Evolutionary conservation across 1,140 invertebrate species (phyloP), one percentile per base, ranked within the genome.

Genomic region (Zaprionus tsacasi): DNA sequence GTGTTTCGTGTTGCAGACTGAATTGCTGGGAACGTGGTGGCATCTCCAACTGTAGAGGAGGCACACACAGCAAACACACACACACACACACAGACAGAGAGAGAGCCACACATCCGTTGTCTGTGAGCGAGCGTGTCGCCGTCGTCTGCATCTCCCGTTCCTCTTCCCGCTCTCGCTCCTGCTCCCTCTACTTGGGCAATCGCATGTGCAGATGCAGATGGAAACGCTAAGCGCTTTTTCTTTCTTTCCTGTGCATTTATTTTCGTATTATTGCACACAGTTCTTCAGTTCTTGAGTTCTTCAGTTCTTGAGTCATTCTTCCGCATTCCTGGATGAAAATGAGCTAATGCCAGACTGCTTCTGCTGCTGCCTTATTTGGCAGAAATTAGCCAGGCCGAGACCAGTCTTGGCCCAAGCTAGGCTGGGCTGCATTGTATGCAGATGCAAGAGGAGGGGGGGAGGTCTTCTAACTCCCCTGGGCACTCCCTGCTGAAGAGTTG

Each of bases 261-360:
- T 88, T 88, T 88, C 85, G 74, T 88, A 88, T 89, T 83, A 88
- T 88, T 87, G 79, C 75, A 65, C 73, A 74, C 82, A 81, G 73
- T 76, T 82, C 85, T 88, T 50, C 8, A 50, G 45, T 50, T 50
- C 45, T 50, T 88, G 83, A 88, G 83, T 88, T 81, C 83, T 87
- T 88, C 83, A n/a, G n/a, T 50, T 50, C 45, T 50, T 88, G 83
- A 88, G 83, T 88, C 83, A 88, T 88, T 81, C 83, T 87, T 88
- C 83, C 83, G 83, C 83, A 87, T 88, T 88, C 83, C 88, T 88
- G 70, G 75, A 72, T 88, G 79, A 88, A 81, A 88, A 83, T 89
- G 85, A 77, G 36, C 64, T 38, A 48, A 45, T 61, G 59, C 57
- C 38, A 13, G 17, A 38, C 58, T 15, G 38, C 65, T 58, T 48